Evolutionary conservation across 2,797 vertebrate genomes (phyloP), one percentile per base, ranked within the genome.

Genomic region (Anolis apletophallus): DNA sequence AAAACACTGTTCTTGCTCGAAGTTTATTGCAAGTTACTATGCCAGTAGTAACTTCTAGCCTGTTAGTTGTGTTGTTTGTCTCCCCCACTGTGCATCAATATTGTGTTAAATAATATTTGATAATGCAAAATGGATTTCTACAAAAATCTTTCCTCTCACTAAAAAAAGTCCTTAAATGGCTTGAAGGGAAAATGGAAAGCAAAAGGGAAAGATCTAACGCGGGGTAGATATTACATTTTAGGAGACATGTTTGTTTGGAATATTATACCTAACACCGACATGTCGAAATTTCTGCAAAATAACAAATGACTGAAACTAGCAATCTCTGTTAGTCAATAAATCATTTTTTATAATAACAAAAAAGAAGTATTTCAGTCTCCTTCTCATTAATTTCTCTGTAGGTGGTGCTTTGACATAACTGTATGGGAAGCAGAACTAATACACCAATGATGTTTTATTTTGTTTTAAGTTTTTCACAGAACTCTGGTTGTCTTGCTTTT

Each of bases 311-410:
- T 83, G 67, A 61, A 87, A 83, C 86, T 83, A 83, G 64, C 74
- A 78, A 87, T 72, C 74, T 83, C 17, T 61, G 74, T 71, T 87
- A 61, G 74, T 79, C 74, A 83, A 72, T 87, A 79, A 87, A 83
- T 79, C 81, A 72, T 87, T 76, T n/a, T 83, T 82, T n/a, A 52
- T 83, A 83, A 72, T 83, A 78, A 77, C 81, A 79, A 78, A 61
- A 46, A 78, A 67, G 59, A 71, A 78, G 46, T 78, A 59, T 87
- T 87, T 78, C 74, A 72, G 55, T 78, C 64, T 83, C 80, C 75
- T 54, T 71, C 67, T 83, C 86, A 87, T 87, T 87, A 87, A 78
- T 87, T 87, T 87, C 54, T 87, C 74, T 78, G 52, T 83, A 78
- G 80, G 74, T 80, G 78, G 85, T 87, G 55, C 55, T 87, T 83